These are phyloP conservation scores for Callipepla californica DNA, from an alignment of 2,113 vertebrate species.

Conservation along the genomic window DNA sequence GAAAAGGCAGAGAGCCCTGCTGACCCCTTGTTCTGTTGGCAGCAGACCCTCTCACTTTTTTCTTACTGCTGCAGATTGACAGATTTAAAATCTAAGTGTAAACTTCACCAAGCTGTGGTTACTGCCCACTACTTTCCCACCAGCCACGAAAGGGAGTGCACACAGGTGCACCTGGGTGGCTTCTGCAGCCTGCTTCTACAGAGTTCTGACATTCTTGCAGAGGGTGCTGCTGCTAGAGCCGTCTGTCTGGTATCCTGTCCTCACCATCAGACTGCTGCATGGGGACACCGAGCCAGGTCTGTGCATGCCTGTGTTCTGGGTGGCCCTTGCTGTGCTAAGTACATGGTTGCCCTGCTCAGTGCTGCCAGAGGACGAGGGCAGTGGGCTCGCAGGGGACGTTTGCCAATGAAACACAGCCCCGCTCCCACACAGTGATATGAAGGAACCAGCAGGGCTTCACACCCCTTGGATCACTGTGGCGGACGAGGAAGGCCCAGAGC, in stretches of 20 bases:
- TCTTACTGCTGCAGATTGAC: fast-evolving
- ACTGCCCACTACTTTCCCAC: fast-evolving
- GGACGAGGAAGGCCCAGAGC: not conserved
- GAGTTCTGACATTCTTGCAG: fast-evolving
- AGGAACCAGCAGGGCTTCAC: fast-evolving
- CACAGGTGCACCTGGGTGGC: fast-evolving
- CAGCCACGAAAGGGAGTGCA: fast-evolving
- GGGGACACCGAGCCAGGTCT: fast-evolving
- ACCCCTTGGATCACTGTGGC: fast-evolving
- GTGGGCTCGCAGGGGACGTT: fast-evolving
- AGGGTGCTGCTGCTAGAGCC: not conserved
- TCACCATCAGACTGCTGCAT: fast-evolving
- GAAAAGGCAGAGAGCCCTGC: fast-evolving
- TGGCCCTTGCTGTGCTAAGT: not conserved
- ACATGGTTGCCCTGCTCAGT: fast-evolving
- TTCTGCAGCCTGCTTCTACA: not conserved
- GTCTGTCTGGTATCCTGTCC: fast-evolving
- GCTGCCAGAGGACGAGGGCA: no score
- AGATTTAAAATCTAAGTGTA: fast-evolving
- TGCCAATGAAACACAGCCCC: fast-evolving
- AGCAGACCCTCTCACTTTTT: fast-evolving
- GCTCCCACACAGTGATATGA: fast-evolving
- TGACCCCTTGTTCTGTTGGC: fast-evolving
- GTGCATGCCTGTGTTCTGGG: fast-evolving
- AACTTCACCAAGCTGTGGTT: fast-evolving